A percentile compares a stretch with the other conserved stretches of the same genome.
Conservation (phyloP, 2,888 invertebrate genomes). For the Hartigia nigra region DNA sequence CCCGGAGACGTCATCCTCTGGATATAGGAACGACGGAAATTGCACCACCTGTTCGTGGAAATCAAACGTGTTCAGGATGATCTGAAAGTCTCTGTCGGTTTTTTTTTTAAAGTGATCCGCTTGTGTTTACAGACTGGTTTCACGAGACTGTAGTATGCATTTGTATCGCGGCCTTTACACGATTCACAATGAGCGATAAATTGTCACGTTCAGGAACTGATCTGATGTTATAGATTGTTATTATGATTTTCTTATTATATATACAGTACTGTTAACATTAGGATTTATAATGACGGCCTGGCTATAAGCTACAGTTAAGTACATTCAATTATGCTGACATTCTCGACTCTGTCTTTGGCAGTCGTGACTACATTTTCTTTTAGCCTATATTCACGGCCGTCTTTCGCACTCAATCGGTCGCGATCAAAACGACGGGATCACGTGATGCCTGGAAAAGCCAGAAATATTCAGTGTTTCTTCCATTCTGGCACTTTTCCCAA, state of each 20-base stretch:
- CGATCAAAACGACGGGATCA: slow-evolving; percentile 11
- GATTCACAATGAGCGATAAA: too few species aligned
- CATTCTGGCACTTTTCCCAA: slow-evolving; percentile 26
- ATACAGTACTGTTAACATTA: too few species aligned
- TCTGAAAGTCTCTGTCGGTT: neutral
- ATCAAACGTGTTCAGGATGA: neutral
- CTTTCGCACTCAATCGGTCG: slow-evolving; percentile 8
- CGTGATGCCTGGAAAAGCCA: neutral
- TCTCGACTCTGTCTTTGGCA: neutral
- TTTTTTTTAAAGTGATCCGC: neutral
- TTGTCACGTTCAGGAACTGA: too few species aligned
- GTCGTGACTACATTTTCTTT: neutral
- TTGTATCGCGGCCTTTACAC: too few species aligned
- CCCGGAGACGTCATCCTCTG: neutral
- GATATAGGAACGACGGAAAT: neutral
- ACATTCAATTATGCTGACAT: neutral
- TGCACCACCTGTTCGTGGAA: neutral
- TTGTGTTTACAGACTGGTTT: neutral
- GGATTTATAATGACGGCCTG: neutral
- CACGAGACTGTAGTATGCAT: neutral
- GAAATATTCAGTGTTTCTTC: neutral
- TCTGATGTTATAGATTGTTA: too few species aligned
- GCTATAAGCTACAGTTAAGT: neutral
- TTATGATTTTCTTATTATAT: too few species aligned
- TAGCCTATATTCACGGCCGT: neutral